These are phyloP conservation scores for Tympanoctomys barrerae DNA, from an alignment of 2,797 vertebrate genomes.

Conservation along the genomic window DNA sequence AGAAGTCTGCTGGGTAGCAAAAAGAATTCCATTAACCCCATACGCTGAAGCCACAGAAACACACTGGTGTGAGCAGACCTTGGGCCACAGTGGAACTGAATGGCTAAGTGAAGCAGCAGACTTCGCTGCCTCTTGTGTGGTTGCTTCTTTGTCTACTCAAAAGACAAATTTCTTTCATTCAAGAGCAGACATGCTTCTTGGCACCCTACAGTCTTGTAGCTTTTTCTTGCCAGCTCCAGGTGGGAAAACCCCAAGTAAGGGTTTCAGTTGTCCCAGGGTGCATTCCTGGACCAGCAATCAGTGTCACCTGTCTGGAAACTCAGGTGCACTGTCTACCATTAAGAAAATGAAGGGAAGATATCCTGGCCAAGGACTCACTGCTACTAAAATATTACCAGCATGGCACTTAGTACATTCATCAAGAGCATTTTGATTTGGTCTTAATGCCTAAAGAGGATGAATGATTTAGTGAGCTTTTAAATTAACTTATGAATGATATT, in stretches of 20 bases:
- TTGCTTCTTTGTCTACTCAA: slow-evolving; percentile 31
- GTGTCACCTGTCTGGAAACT: not conserved
- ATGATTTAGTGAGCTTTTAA: not conserved
- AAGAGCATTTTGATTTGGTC: slow-evolving; percentile 3
- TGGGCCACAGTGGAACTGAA: not conserved
- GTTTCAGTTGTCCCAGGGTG: not conserved
- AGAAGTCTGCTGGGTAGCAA: not conserved
- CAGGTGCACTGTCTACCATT: not conserved
- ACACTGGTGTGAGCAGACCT: not conserved
- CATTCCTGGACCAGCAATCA: not conserved
- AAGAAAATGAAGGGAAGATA: not conserved
- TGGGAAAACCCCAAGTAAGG: slow-evolving; percentile 63
- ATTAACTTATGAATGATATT: not conserved
- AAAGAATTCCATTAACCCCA: not conserved
- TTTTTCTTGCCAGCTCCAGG: slow-evolving; percentile 42
- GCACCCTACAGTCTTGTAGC: not conserved
- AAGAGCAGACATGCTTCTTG: slow-evolving; percentile 53
- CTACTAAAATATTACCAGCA: not conserved
- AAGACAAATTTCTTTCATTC: not conserved
- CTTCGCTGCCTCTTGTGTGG: not conserved
- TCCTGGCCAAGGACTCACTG: too few relatives aligned
- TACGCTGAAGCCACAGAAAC: not conserved
- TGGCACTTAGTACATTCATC: not conserved
- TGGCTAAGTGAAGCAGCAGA: not conserved
- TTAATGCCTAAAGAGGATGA: not conserved